These are phyloP conservation scores for Enteromius mattozi DNA, from an alignment of 2,797 vertebrate genomes.

Conservation along the genomic window DNA sequence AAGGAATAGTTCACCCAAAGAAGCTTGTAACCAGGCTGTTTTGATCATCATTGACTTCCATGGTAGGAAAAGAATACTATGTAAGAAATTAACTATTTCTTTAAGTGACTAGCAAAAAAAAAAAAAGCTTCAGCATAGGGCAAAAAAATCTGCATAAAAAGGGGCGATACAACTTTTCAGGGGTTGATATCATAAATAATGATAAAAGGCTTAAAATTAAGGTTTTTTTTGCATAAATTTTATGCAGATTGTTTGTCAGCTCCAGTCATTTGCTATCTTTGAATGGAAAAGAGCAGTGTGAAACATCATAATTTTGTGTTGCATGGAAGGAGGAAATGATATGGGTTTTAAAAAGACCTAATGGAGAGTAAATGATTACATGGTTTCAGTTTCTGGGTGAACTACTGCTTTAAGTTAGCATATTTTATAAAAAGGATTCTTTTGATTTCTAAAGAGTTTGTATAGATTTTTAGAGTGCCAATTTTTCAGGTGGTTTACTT, in stretches of 20 bases:
- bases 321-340: neutral
- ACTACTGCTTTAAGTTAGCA: neutral
- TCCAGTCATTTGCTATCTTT: neutral
- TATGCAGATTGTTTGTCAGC: neutral
- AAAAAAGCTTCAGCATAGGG: neutral
- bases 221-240: neutral
- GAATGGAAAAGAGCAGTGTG: conserved; percentile 5
- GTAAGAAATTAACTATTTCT: too few species aligned
- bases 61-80: too few species aligned
- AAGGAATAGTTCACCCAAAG: too few species aligned
- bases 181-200: neutral
- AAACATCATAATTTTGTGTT: neutral
- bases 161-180: neutral
- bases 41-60: too few species aligned
- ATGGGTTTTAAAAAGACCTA: neutral
- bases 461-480: conserved; percentile 21
- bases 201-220: neutral
- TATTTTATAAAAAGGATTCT: neutral
- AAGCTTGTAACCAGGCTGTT: too few species aligned
- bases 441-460: conserved; percentile 24
- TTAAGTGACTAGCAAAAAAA: too few species aligned
- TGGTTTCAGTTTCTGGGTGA: conserved; percentile 1
- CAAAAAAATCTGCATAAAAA: neutral
- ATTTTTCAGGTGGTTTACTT: conserved; percentile 63
- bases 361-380: neutral